A percentile compares a stretch with the other conserved stretches of the same genome.
phyloP scores from a whole-genome alignment of 2,797 vertebrate species.

The Sebastes elongatus region DNA sequence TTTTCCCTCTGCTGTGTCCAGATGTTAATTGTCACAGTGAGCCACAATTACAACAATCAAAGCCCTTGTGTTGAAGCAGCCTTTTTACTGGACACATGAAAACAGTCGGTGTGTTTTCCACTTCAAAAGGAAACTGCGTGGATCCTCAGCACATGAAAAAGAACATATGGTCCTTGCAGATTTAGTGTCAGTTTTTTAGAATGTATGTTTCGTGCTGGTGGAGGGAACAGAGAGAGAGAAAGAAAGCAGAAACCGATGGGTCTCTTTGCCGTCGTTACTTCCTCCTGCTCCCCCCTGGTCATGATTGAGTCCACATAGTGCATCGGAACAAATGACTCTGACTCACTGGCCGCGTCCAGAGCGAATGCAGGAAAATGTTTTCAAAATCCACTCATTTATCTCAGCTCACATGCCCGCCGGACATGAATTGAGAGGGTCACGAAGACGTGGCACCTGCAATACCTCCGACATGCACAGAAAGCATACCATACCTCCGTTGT shows the following conservation, averaged over 20 bases:
- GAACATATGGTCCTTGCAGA: conserved; percentile 36
- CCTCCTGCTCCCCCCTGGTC: background rate
- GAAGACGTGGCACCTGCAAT: background rate
- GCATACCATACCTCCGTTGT: background rate
- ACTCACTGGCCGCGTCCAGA: conserved; percentile 2
- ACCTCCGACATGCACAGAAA: background rate
- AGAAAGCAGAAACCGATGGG: background rate
- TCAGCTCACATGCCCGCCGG: background rate
- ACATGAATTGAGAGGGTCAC: background rate
- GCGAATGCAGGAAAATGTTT: conserved; percentile 8
- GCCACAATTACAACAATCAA: conserved; percentile 51
- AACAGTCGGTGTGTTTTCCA: conserved; percentile 13
- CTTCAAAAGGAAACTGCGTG: conserved; percentile 23
- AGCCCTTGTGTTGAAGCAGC: conserved; percentile 18
- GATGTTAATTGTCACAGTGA: conserved; percentile 54
- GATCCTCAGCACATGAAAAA: background rate
- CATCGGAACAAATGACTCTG: conserved; percentile 26
- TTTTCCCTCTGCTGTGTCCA: conserved; percentile 30
- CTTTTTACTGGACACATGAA: conserved; percentile 39
- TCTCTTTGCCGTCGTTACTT: background rate
- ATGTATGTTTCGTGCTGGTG: background rate
- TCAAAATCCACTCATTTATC: conserved; percentile 16
- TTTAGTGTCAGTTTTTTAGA: conserved; percentile 16
- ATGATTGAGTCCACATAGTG: conserved; percentile 28
- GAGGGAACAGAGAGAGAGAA: background rate